phyloP scores from a whole-genome alignment of 2,797 vertebrate species.

The Rallus crepitans region DNA sequence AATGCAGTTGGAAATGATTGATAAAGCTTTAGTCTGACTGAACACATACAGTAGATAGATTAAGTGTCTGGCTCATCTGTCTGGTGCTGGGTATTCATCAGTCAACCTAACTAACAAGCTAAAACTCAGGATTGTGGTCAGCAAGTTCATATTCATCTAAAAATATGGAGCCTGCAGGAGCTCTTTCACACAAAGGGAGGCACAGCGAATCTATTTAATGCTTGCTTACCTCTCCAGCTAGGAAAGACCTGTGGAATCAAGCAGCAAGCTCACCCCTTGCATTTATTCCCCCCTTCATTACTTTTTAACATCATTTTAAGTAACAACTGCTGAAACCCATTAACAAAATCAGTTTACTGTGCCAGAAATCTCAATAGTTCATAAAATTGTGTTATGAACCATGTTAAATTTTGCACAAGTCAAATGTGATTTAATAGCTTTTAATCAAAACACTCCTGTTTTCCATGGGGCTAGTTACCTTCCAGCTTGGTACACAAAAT shows the following conservation, averaged over 20 bases:
- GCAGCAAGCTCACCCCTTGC: conserved; percentile 33
- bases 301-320: conserved; percentile 48
- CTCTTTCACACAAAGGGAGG: conserved; percentile 21
- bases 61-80: conserved; percentile 50
- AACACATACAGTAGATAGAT: conserved; percentile 53
- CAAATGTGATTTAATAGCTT: conserved; percentile 57
- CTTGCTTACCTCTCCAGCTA: background rate
- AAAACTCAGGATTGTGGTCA: conserved; percentile 45
- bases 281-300: conserved; percentile 45
- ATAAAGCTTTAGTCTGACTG: conserved; percentile 50
- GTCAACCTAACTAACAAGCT: conserved; percentile 49
- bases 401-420: conserved; percentile 44
- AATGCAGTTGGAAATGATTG: conserved; percentile 60
- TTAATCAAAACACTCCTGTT: conserved; percentile 45
- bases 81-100: conserved; percentile 45
- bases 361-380: conserved; percentile 70
- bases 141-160: conserved; percentile 36
- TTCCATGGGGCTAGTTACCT: conserved; percentile 17
- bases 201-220: conserved; percentile 40
- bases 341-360: conserved; percentile 65
- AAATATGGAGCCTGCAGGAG: conserved; percentile 33
- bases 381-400: conserved; percentile 63
- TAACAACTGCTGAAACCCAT: conserved; percentile 71
- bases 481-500: background rate
- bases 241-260: background rate